Evolutionary conservation across 2,113 vertebrate species (phyloP).

Genomic region (Potamarius usumacintae): DNA sequence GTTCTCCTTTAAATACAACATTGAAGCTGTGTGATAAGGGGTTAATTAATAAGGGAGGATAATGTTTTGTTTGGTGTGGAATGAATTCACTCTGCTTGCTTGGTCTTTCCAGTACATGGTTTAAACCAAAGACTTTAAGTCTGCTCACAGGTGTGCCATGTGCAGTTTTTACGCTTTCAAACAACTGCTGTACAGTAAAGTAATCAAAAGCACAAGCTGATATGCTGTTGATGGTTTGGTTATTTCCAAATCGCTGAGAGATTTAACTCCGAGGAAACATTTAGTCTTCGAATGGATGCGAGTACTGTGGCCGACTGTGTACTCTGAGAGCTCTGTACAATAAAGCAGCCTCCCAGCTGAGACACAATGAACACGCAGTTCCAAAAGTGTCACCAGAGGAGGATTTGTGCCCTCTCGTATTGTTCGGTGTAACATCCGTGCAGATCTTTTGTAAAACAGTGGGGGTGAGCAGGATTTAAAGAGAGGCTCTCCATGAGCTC

Average conservation of each 20-base stretch:
- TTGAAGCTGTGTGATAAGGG: neutral
- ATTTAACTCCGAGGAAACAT: conserved; percentile 41
- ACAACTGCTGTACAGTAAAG: neutral
- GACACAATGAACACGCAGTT: conserved; percentile 37
- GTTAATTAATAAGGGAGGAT: neutral
- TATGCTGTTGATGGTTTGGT: neutral
- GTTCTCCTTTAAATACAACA: neutral
- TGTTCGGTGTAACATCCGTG: conserved; percentile 46
- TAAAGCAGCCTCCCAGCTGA: conserved; percentile 42
- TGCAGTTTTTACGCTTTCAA: neutral
- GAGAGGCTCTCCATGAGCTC: conserved; percentile 35
- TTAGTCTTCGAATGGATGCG: conserved; percentile 41
- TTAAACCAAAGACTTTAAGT: neutral
- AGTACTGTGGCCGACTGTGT: conserved; percentile 28
- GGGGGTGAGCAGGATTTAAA: conserved; percentile 20
- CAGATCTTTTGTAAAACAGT: conserved; percentile 38
- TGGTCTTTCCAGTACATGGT: neutral
- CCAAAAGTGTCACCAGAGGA: conserved; percentile 42
- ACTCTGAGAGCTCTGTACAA: conserved; percentile 14
- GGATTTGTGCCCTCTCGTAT: conserved; percentile 41
- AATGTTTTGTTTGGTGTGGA: neutral
- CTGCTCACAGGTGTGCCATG: neutral
- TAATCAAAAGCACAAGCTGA: conserved; percentile 27
- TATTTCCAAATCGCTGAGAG: neutral
- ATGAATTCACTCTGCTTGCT: neutral